These are phyloP conservation scores for Tenthredo mesomela DNA, from an alignment of 2,888 invertebrate species.

Conservation along the genomic window DNA sequence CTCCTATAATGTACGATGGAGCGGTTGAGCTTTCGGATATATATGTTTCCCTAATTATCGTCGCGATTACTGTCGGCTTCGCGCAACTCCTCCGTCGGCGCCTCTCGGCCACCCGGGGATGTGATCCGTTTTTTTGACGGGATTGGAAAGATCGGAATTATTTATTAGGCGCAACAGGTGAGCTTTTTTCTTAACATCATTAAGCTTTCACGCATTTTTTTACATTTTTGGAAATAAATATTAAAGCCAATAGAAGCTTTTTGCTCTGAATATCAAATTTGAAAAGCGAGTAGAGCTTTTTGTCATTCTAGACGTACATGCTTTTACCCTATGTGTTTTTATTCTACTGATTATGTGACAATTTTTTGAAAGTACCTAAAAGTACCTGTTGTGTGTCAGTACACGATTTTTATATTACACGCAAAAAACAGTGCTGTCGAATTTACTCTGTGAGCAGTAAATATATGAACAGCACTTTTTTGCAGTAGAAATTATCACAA, in stretches of 20 bases:
- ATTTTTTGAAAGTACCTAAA: too few species aligned
- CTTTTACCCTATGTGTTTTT: too few species aligned
- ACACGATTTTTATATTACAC: too few species aligned
- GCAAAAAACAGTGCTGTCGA: too few species aligned
- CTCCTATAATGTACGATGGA: neutral
- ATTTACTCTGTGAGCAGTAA: too few species aligned
- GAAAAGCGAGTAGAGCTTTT: neutral
- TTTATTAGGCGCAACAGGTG: neutral
- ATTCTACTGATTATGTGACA: too few species aligned
- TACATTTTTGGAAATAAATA: neutral
- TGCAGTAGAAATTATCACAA: too few species aligned
- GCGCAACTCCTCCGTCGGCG: conserved; percentile 51
- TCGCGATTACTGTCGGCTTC: conserved; percentile 34
- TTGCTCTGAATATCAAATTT: neutral
- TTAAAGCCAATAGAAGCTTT: neutral
- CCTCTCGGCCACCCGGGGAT: neutral
- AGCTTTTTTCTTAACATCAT: neutral
- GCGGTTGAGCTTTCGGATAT: neutral
- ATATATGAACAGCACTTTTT: too few species aligned
- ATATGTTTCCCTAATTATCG: conserved; percentile 38
- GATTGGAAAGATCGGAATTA: neutral
- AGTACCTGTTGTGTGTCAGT: too few species aligned
- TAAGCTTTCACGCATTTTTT: neutral
- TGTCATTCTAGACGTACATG: neutral
- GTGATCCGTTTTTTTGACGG: neutral